A percentile compares a stretch with the other conserved stretches of the same genome.
phyloP scores from a whole-genome alignment of 1,140 invertebrate genomes.

The Lepidurus apus region DNA sequence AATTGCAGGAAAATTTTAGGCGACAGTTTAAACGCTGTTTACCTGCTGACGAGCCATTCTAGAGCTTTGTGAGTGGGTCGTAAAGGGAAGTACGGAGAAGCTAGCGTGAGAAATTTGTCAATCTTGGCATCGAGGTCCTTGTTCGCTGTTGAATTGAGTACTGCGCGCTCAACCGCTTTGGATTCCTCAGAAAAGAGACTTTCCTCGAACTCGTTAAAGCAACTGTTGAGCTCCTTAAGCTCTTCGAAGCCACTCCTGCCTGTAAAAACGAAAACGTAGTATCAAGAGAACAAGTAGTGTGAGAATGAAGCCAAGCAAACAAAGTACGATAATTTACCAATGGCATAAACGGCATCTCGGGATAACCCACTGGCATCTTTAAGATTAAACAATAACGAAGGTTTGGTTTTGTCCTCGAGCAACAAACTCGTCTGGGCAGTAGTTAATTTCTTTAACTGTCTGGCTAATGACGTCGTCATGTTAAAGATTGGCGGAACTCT shows the following conservation, averaged over 20 bases:
- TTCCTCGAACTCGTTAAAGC: slow-evolving; percentile 65
- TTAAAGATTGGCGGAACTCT: slow-evolving; percentile 11
- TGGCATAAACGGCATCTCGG: slow-evolving; percentile 71
- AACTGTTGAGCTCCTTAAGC: slow-evolving; percentile 61
- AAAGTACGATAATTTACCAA: slow-evolving; percentile 53
- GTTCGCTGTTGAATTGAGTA: slow-evolving; percentile 69
- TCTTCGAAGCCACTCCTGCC: slow-evolving; percentile 73
- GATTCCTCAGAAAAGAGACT: slow-evolving; percentile 69
- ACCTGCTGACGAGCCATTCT: slow-evolving; percentile 83
- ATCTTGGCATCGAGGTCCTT: slow-evolving; percentile 67
- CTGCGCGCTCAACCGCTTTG: slow-evolving; percentile 68
- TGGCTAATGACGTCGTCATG: slow-evolving; percentile 64
- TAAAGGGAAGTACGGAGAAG: slow-evolving; percentile 82
- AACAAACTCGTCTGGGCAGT: slow-evolving; percentile 69
- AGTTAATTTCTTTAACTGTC: slow-evolving; percentile 72
- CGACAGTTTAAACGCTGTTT: slow-evolving; percentile 29
- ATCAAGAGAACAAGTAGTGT: slow-evolving; percentile 30
- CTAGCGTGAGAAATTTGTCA: slow-evolving; percentile 67
- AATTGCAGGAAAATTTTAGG: too few relatives aligned
- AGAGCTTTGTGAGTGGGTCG: slow-evolving; percentile 78
- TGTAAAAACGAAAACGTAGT: slow-evolving; percentile 36
- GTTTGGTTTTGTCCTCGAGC: slow-evolving; percentile 58
- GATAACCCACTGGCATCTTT: slow-evolving; percentile 81
- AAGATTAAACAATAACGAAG: slow-evolving; percentile 80
- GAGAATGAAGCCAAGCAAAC: slow-evolving; percentile 15